Percentiles rank a stretch among this genome's conserved stretches.
Conservation (phyloP, 1,140 invertebrate species). For the Lerema accius region DNA sequence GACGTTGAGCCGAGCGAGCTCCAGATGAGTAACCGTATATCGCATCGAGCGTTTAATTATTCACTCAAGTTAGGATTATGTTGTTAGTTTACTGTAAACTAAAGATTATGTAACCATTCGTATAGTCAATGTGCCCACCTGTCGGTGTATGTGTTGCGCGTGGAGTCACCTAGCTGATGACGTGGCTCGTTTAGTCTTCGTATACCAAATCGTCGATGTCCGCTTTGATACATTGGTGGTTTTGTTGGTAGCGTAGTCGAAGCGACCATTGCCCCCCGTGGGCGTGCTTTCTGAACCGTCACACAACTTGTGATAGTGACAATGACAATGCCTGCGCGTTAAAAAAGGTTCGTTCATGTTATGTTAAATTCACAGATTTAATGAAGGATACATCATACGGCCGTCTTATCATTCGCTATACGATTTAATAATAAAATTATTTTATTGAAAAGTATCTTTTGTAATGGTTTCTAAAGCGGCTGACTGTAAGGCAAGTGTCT, state of each 20-base stretch:
- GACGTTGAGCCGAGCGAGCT: background rate
- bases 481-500: constrained; percentile 72
- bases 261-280: no score
- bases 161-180: constrained; percentile 27
- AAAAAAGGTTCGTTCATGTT: background rate
- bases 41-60: constrained; percentile 36
- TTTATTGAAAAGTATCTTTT: constrained; percentile 26
- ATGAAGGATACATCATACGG: constrained; percentile 2
- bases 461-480: constrained; percentile 39
- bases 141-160: constrained; percentile 49
- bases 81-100: constrained; percentile 40
- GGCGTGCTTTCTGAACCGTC: background rate
- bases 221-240: background rate
- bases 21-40: constrained; percentile 36
- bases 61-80: constrained; percentile 44
- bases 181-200: constrained; percentile 29
- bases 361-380: constrained; percentile 3
- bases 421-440: constrained; percentile 17
- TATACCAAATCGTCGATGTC: constrained; percentile 27
- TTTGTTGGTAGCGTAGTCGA: no score
- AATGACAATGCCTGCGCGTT: background rate
- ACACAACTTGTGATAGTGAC: background rate
- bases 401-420: constrained; percentile 24
- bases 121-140: constrained; percentile 76
- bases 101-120: constrained; percentile 51